A percentile compares a stretch with the other conserved stretches of the same genome.
Conservation (phyloP, 2,797 vertebrate genomes). For the Amblyopsis hoosieri region DNA sequence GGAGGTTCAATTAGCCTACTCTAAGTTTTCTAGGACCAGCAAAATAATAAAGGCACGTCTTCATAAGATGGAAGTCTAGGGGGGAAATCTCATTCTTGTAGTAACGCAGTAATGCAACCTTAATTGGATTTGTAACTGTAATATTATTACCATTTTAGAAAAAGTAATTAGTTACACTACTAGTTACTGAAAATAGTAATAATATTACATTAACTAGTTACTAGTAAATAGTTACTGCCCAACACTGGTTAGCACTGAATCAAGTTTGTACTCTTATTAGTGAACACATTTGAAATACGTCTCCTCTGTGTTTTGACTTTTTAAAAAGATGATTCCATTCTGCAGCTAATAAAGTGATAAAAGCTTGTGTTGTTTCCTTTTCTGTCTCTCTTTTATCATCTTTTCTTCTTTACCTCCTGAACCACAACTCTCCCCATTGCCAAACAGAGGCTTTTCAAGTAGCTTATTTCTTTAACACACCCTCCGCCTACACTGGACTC, state of each 20-base stretch:
- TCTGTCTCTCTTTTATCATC: slow-evolving; percentile 31
- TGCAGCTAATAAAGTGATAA: slow-evolving; percentile 50
- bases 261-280: slow-evolving; percentile 6
- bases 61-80: too few relatives aligned
- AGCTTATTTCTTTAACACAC: slow-evolving; percentile 7
- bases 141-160: too few relatives aligned
- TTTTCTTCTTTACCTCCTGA: slow-evolving; percentile 19
- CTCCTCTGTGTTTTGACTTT: slow-evolving; percentile 33
- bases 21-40: too few relatives aligned
- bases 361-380: slow-evolving; percentile 26
- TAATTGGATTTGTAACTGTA: too few relatives aligned
- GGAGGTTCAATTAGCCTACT: too few relatives aligned
- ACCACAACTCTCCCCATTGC: slow-evolving; percentile 22
- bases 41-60: too few relatives aligned
- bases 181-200: too few relatives aligned
- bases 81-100: too few relatives aligned
- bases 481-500: background rate
- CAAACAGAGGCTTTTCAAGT: slow-evolving; percentile 14
- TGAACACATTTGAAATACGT: slow-evolving; percentile 15
- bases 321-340: slow-evolving; percentile 34
- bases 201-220: too few relatives aligned
- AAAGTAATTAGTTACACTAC: too few relatives aligned
- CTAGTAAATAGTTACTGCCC: too few relatives aligned
- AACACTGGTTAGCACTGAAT: background rate
- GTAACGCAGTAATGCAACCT: too few relatives aligned